Evolutionary conservation across 2,888 invertebrate genomes (phyloP).

Genomic region (Alentia gelatinosa): DNA sequence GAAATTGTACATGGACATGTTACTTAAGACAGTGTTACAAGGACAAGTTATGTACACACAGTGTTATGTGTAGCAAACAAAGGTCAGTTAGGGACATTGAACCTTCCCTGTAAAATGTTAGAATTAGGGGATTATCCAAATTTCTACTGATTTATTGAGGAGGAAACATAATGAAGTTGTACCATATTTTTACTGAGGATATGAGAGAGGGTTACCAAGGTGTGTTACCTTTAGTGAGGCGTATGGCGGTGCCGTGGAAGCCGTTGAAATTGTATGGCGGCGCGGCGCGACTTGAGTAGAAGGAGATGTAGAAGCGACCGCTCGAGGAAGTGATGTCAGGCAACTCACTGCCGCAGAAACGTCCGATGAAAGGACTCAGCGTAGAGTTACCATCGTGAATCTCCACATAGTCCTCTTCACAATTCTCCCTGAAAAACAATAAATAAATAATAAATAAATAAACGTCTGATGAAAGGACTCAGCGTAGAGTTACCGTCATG

Average conservation of each 20-base stretch:
- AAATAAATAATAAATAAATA: too few relatives aligned
- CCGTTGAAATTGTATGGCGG: slow-evolving; percentile 59
- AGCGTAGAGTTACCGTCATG: slow-evolving; percentile 58
- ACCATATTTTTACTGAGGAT: too few relatives aligned
- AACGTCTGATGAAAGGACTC: slow-evolving; percentile 56
- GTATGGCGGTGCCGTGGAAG: slow-evolving; percentile 57
- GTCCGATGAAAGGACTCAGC: slow-evolving; percentile 50
- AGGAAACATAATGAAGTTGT: too few relatives aligned
- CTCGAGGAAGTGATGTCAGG: slow-evolving; percentile 59
- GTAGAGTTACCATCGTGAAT: slow-evolving; percentile 60
- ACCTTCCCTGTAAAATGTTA: too few relatives aligned
- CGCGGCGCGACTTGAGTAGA: slow-evolving; percentile 56
- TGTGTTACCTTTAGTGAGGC: slow-evolving; percentile 62
- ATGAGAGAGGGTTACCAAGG: too few relatives aligned
- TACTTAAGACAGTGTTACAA: too few relatives aligned
- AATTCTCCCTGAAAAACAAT: slow-evolving; percentile 56
- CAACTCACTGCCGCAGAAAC: slow-evolving; percentile 58
- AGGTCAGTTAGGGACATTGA: too few relatives aligned
- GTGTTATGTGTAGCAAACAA: too few relatives aligned
- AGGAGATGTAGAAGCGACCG: slow-evolving; percentile 57
- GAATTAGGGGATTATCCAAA: too few relatives aligned
- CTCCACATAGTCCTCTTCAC: slow-evolving; percentile 62
- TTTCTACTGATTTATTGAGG: too few relatives aligned
- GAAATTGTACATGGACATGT: too few relatives aligned
- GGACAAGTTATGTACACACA: too few relatives aligned